Evolutionary conservation across 2,888 invertebrate species (phyloP).

Genomic region (Ecliptopera silaceata): DNA sequence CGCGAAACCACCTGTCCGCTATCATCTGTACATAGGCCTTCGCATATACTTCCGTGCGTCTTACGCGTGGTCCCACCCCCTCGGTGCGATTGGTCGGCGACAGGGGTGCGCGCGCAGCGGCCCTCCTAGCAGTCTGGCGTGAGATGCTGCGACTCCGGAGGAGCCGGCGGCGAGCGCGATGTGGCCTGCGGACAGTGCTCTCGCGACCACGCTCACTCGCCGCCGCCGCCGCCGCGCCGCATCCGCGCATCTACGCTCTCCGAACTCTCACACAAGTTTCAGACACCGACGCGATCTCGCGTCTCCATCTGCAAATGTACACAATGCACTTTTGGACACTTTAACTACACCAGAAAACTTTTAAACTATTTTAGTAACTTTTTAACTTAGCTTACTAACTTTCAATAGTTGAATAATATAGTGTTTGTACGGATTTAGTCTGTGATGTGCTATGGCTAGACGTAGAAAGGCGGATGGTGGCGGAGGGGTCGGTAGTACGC

Average conservation of each 20-base stretch:
- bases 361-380: not conserved
- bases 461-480: constrained; percentile 46
- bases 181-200: constrained; percentile 68
- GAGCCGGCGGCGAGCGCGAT: constrained; percentile 72
- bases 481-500: constrained; percentile 46
- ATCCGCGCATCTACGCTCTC: not conserved
- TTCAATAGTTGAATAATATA: constrained; percentile 29
- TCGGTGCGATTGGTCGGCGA: constrained; percentile 66
- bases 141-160: constrained; percentile 69
- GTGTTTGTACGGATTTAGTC: constrained; percentile 44
- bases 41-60: constrained; percentile 83
- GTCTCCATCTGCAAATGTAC: not conserved
- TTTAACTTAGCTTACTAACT: constrained; percentile 20
- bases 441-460: constrained; percentile 80
- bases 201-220: constrained; percentile 64
- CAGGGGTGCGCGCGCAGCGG: constrained; percentile 75
- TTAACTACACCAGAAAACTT: constrained; percentile 4
- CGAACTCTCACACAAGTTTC: constrained; percentile 10
- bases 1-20: constrained; percentile 83
- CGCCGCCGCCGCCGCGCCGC: constrained; percentile 44
- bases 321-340: constrained; percentile 21
- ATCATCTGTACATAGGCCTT: constrained; percentile 82
- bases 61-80: constrained; percentile 79
- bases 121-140: constrained; percentile 72
- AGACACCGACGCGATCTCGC: constrained; percentile 14